Base-by-base conservation (phyloP, 1,140 invertebrate species). In the Caenorhabditis brenneri region DNA sequence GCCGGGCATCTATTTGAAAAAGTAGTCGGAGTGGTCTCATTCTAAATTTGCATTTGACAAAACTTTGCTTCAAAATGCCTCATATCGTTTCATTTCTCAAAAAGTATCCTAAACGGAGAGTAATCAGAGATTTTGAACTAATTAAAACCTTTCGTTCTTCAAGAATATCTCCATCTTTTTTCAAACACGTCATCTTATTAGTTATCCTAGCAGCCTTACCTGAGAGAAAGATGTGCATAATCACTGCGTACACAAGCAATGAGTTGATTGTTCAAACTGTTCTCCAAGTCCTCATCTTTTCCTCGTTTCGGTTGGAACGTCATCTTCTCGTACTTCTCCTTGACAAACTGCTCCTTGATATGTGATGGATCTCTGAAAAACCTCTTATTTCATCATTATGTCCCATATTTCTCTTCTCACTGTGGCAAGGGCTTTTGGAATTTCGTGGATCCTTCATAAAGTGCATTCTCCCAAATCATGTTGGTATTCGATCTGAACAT, bases 311-410 rank as follows among this genome's bases (percentile, higher is more conserved):
- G 65, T 24, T 74, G 65, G 10, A 74, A 74, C 19, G 65, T 42
- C 65, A 74, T 24, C 65, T 74, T 74, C 36, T 74, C 65, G 24
- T 74, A 74, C 22, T 74, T 74, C 36, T 74, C 65, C 65, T 74
- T 74, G 15, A 74, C 65, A 42, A 74, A 74, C n/a, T 74, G 65
- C 22, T 74, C 65, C 10, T 74, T 74, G 65, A 74, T 74, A 27
- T 74, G 65, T 24, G 65, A 74, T 74, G 65, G 65, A 42, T 74
- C 65, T 42, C 65, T 74, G 36, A 42, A 65, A 15, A 19, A 16
- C 16, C 6, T 58, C 55, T 3, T 7, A 36, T 36, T 9, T 36
- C 4, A 7, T 0, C 2, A 42, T 24, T 22, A 42, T 12, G 1
- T 33, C 33, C 19, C 29, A 46, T 19, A 27, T 65, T n/a, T n/a